phyloP scores from a whole-genome alignment of 2,888 invertebrate species.

The Drosophila stalkeri region DNA sequence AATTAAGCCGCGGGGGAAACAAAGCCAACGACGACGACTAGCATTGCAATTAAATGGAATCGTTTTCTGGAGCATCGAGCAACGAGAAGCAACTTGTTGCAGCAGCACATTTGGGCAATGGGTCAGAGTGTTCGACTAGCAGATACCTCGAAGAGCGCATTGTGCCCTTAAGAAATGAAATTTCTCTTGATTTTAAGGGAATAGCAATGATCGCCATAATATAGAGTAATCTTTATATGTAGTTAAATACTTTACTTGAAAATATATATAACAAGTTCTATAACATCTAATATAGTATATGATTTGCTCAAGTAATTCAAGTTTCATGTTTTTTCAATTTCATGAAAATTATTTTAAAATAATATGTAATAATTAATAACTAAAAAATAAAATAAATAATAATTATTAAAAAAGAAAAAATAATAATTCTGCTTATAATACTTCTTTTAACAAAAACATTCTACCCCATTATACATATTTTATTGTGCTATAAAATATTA shows the following conservation, averaged over 20 bases:
- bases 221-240: not conserved
- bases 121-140: not conserved
- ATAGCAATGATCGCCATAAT: not conserved
- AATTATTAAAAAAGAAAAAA: too few relatives aligned
- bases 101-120: constrained; percentile 9
- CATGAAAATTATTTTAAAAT: too few relatives aligned
- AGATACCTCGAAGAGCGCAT: not conserved
- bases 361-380: too few relatives aligned
- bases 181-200: not conserved
- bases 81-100: constrained; percentile 12
- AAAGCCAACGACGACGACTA: constrained; percentile 20
- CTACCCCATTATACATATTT: not conserved
- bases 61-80: constrained; percentile 51
- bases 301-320: too few relatives aligned
- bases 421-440: too few relatives aligned
- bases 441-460: not conserved
- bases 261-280: not conserved
- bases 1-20: constrained; percentile 28
- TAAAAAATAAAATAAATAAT: too few relatives aligned
- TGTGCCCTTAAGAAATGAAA: not conserved
- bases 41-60: constrained; percentile 61
- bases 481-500: not conserved
- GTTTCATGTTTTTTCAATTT: too few relatives aligned
- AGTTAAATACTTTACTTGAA: not conserved
- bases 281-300: too few relatives aligned